Evolutionary conservation across 30 jellyfish, hydroid and myxozoan species (phyloP).

Genomic region (Hydractinia echinata): DNA sequence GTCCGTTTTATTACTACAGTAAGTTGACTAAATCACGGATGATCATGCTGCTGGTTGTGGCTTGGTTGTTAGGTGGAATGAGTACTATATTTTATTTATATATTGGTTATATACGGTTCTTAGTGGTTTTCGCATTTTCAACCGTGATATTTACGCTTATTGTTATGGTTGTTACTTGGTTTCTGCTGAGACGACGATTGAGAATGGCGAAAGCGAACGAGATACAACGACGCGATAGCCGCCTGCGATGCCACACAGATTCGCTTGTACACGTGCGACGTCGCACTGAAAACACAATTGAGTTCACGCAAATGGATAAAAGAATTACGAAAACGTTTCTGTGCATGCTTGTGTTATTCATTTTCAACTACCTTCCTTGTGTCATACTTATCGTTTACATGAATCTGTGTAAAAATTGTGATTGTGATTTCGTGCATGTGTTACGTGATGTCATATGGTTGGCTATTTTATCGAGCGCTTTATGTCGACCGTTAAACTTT

Average conservation of each 20-base stretch:
- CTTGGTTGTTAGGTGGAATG: neutral
- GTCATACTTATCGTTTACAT: slow-evolving; percentile 8
- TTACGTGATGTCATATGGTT: slow-evolving; percentile 10
- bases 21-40: slow-evolving; percentile 17
- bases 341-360: slow-evolving; percentile 9
- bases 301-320: slow-evolving; percentile 22
- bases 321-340: slow-evolving; percentile 11
- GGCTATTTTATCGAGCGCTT: slow-evolving; percentile 4
- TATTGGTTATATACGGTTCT: slow-evolving; percentile 23
- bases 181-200: slow-evolving; percentile 16
- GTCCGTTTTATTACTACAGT: slow-evolving; percentile 24
- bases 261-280: slow-evolving; percentile 2
- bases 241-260: slow-evolving; percentile 3
- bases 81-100: slow-evolving; percentile 1
- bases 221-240: slow-evolving; percentile 1
- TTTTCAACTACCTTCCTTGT: slow-evolving; percentile 19
- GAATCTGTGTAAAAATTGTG: slow-evolving; percentile 15
- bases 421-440: slow-evolving; percentile 22
- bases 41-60: neutral
- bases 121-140: slow-evolving; percentile 21
- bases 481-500: slow-evolving; percentile 15
- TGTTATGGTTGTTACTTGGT: slow-evolving; percentile 13
- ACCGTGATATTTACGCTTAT: slow-evolving; percentile 10
- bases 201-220: slow-evolving; percentile 1
- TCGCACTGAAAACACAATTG: slow-evolving; percentile 4